phyloP scores from a whole-genome alignment of 2,888 invertebrate genomes.

The Ennomos erosarius region DNA sequence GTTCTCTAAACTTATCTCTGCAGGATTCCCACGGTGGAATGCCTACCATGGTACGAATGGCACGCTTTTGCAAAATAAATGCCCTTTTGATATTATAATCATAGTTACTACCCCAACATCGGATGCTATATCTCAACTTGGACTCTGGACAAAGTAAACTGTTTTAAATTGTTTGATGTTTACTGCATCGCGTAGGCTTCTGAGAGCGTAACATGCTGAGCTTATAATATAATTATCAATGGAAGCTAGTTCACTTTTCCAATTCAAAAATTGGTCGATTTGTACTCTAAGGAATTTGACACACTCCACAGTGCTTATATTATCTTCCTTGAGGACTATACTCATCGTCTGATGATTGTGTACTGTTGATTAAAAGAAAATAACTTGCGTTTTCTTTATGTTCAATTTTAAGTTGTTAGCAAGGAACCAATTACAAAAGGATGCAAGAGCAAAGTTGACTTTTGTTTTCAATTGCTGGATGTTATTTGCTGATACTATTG shows the following conservation, averaged over 20 bases:
- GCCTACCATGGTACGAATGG: too few species aligned
- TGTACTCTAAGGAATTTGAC: conserved; percentile 8
- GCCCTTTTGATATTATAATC: too few species aligned
- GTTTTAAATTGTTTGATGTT: conserved; percentile 1
- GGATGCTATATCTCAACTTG: neutral
- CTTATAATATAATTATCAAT: conserved; percentile 10
- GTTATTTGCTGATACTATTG: neutral
- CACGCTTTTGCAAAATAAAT: too few species aligned
- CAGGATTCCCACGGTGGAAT: too few species aligned
- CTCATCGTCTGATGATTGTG: neutral
- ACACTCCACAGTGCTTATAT: neutral
- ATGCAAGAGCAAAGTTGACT: neutral
- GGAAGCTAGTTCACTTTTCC: conserved; percentile 4
- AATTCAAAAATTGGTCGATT: conserved; percentile 12
- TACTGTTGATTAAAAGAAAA: neutral
- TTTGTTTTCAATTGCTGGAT: neutral
- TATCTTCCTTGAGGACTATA: neutral
- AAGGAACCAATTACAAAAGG: neutral
- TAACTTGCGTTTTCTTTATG: neutral
- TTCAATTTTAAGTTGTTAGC: conserved; percentile 3
- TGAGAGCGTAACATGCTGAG: conserved; percentile 8
- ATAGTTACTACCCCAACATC: neutral
- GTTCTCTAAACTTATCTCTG: too few species aligned
- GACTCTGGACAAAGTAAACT: neutral
- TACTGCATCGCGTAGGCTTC: conserved; percentile 9